phyloP scores from a whole-genome alignment of 2,888 invertebrate genomes.

The Marasmarcha lunaedactyla region DNA sequence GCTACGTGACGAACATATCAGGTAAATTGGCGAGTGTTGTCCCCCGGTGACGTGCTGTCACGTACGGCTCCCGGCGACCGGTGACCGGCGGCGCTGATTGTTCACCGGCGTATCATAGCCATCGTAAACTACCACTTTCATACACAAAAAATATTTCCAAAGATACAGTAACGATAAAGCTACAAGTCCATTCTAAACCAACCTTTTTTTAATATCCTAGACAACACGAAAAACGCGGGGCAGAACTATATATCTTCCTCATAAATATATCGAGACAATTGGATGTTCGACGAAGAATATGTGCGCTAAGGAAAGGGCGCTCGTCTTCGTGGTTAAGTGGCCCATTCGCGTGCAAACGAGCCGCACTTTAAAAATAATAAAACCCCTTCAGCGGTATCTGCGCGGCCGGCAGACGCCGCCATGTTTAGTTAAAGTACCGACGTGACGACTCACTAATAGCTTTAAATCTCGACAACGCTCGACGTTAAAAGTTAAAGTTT shows the following conservation, averaged over 20 bases:
- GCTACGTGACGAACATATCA: too few species aligned
- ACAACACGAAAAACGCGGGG: conserved; percentile 60
- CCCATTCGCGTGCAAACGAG: conserved; percentile 71
- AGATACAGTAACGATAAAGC: conserved; percentile 25
- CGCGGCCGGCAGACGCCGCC: conserved; percentile 11
- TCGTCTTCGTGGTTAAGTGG: conserved; percentile 68
- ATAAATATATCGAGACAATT: conserved; percentile 46
- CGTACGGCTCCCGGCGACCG: conserved; percentile 37
- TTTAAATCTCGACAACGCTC: conserved; percentile 10
- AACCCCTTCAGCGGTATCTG: conserved; percentile 50
- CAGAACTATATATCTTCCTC: conserved; percentile 49
- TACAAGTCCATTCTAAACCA: conserved; percentile 26
- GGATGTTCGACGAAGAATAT: conserved; percentile 42
- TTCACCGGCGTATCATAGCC: conserved; percentile 25
- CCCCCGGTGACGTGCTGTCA: conserved; percentile 44
- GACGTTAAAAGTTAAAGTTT: conserved; percentile 3
- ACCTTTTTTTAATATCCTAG: neutral
- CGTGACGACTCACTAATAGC: conserved; percentile 12
- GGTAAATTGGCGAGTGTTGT: too few species aligned
- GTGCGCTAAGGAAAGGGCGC: conserved; percentile 33
- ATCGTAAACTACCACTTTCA: conserved; percentile 34
- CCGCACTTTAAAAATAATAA: conserved; percentile 67
- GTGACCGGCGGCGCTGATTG: conserved; percentile 28
- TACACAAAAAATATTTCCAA: conserved; percentile 32
- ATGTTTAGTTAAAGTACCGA: neutral